Evolutionary conservation across 1,140 invertebrate species (phyloP).

Genomic region (Cherax destructor): DNA sequence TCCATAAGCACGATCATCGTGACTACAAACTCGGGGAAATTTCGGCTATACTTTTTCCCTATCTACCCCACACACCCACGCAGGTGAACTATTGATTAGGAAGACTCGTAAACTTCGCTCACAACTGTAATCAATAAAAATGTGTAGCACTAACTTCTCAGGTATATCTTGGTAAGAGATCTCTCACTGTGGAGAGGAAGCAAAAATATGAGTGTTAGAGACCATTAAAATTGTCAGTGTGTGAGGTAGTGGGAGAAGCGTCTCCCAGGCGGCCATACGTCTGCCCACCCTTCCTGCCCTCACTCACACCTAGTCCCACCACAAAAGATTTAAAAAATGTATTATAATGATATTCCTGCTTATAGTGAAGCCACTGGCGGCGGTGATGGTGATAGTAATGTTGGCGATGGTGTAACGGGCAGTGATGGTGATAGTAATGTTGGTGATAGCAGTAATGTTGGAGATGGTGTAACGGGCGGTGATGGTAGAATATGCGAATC

Average conservation of each 20-base stretch:
- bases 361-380: not conserved
- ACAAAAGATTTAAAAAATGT: not conserved
- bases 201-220: not conserved
- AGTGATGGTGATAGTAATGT: not conserved
- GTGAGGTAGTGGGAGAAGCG: not conserved
- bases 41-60: not conserved
- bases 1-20: not conserved
- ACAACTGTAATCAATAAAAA: no score
- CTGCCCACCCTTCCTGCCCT: not conserved
- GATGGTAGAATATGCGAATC: not conserved
- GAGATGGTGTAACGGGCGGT: no score
- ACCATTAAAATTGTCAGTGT: not conserved
- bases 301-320: not conserved
- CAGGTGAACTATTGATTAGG: not conserved
- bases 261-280: not conserved
- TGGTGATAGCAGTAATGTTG: not conserved
- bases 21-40: not conserved
- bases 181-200: not conserved
- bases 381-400: not conserved
- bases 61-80: not conserved
- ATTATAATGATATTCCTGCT: not conserved
- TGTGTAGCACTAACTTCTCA: no score
- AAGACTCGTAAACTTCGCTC: not conserved
- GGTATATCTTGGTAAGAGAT: no score
- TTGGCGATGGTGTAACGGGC: not conserved